These are phyloP conservation scores for Melipona beecheii DNA, from an alignment of 2,888 invertebrate genomes.

Conservation along the genomic window DNA sequence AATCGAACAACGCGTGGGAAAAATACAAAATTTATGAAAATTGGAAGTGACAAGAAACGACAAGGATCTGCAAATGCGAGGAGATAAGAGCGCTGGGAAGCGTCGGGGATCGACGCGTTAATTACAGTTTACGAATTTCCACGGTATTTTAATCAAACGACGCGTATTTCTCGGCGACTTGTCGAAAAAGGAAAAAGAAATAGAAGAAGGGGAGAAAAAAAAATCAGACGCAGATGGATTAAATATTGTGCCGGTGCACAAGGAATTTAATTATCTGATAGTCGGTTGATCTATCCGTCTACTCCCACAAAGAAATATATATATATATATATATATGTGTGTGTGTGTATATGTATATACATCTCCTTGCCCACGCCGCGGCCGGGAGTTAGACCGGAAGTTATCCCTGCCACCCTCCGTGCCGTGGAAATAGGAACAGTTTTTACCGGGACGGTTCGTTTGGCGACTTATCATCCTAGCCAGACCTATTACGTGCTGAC, in stretches of 20 bases:
- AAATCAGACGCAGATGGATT: slow-evolving; percentile 47
- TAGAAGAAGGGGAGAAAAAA: neutral
- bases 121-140: neutral
- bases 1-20: too few species aligned
- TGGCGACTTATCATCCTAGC: slow-evolving; percentile 56
- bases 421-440: slow-evolving; percentile 65
- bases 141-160: slow-evolving; percentile 36
- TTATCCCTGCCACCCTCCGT: slow-evolving; percentile 46
- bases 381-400: slow-evolving; percentile 63
- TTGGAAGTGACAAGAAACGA: too few species aligned
- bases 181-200: neutral
- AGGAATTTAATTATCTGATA: slow-evolving; percentile 80
- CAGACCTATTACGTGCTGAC: slow-evolving; percentile 54
- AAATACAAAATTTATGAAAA: too few species aligned
- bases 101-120: neutral
- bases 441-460: slow-evolving; percentile 61
- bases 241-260: slow-evolving; percentile 71
- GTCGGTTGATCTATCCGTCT: slow-evolving; percentile 74
- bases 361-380: slow-evolving; percentile 34
- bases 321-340: slow-evolving; percentile 25
- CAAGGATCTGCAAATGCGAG: neutral
- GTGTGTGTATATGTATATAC: neutral
- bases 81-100: neutral
- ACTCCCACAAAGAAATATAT: slow-evolving; percentile 58
- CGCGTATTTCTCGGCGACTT: neutral